Conservation (phyloP, 2,797 vertebrate genomes). For the Cottoperca gobio region DNA sequence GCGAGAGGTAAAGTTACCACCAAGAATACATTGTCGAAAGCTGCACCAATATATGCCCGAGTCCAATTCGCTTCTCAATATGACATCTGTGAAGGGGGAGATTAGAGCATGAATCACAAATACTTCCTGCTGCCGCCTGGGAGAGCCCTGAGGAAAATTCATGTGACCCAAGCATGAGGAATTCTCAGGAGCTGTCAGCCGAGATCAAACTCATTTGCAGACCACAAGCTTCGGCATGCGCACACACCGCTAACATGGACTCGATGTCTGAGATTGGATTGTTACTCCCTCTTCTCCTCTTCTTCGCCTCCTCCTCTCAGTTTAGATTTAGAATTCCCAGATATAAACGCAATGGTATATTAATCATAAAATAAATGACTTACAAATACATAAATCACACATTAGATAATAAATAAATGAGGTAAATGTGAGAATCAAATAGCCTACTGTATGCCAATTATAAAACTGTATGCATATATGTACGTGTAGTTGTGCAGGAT, state of each 20-base stretch:
- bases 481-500: neutral
- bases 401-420: neutral
- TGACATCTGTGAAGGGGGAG: conserved; percentile 73
- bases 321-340: conserved; percentile 19
- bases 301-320: conserved; percentile 7
- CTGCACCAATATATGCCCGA: conserved; percentile 50
- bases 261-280: conserved; percentile 52
- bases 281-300: conserved; percentile 28
- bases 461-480: neutral
- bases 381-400: neutral
- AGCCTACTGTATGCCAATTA: neutral
- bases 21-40: conserved; percentile 26
- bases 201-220: conserved; percentile 81
- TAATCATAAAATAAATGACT: conserved; percentile 10
- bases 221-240: conserved; percentile 71
- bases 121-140: conserved; percentile 64
- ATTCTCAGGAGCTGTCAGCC: conserved; percentile 81
- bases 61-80: conserved; percentile 70
- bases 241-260: conserved; percentile 56
- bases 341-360: conserved; percentile 11
- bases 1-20: conserved; percentile 29
- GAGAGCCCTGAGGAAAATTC: conserved; percentile 75
- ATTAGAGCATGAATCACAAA: conserved; percentile 79
- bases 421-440: neutral
- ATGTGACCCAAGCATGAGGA: conserved; percentile 77